phyloP scores from a whole-genome alignment of 2,888 invertebrate species.

The Caenorhabditis sp. region DNA sequence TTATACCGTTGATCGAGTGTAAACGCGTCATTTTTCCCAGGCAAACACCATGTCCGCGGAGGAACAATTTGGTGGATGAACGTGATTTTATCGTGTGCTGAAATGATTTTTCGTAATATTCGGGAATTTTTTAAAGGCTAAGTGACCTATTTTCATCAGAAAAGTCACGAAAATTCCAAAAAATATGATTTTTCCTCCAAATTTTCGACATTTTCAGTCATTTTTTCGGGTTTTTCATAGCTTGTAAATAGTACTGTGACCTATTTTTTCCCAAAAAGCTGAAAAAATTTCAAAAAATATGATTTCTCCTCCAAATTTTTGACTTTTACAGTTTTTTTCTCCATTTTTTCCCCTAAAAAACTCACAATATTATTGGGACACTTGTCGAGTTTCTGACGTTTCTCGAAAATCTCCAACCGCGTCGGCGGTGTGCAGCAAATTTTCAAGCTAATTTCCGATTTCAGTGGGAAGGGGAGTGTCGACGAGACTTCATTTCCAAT shows the following conservation, averaged over 20 bases:
- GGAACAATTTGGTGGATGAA: conserved; percentile 19
- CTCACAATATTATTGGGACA: conserved; percentile 56
- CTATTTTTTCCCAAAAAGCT: not conserved
- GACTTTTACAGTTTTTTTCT: not conserved
- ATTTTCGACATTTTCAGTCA: not conserved
- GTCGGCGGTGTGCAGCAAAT: conserved; percentile 59
- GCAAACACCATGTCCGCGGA: conserved; percentile 47
- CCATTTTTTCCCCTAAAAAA: too few species aligned
- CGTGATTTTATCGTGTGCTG: conserved; percentile 38
- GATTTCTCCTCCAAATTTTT: too few species aligned
- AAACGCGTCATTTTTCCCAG: conserved; percentile 24
- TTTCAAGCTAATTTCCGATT: conserved; percentile 31
- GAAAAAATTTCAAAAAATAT: too few species aligned
- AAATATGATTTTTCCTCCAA: too few species aligned
- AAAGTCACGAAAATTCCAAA: too few species aligned
- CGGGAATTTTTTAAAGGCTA: too few species aligned
- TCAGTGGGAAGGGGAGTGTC: conserved; percentile 54
- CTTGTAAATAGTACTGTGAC: too few species aligned
- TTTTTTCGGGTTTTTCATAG: not conserved
- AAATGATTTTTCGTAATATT: conserved; percentile 2
- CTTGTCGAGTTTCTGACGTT: conserved; percentile 22
- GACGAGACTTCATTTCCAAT: conserved; percentile 56
- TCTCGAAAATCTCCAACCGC: conserved; percentile 42
- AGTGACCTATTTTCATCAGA: too few species aligned
- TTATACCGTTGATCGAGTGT: conserved; percentile 39